Evolutionary conservation across 2,797 vertebrate species (phyloP).

Genomic region (Parambassis ranga): DNA sequence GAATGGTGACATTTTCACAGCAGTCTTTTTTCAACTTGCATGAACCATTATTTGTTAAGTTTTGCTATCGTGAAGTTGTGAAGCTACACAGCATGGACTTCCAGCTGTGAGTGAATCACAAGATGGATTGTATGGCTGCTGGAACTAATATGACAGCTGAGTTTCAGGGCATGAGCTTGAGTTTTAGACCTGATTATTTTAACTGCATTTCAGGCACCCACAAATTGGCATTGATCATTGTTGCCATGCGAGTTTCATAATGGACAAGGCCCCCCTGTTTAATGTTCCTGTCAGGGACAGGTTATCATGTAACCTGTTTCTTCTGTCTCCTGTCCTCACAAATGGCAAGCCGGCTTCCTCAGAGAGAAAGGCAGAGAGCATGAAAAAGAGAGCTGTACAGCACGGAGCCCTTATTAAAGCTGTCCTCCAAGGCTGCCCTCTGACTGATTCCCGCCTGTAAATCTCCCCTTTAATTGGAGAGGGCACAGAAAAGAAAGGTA

Average conservation of each 20-base stretch:
- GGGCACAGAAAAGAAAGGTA: conserved; percentile 67
- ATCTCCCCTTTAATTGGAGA: conserved; percentile 81
- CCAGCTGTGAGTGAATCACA: conserved; percentile 27
- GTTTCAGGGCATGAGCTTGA: conserved; percentile 43
- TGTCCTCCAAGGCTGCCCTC: conserved; percentile 76
- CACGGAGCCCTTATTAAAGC: conserved; percentile 77
- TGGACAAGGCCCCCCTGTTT: conserved; percentile 41
- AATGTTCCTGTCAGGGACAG: conserved; percentile 57
- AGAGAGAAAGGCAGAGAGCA: conserved; percentile 49
- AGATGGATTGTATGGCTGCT: conserved; percentile 52
- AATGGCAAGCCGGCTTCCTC: conserved; percentile 61
- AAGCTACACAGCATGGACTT: conserved; percentile 26
- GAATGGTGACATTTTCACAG: conserved; percentile 27
- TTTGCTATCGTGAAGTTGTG: conserved; percentile 48
- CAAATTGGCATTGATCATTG: conserved; percentile 55
- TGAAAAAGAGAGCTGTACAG: conserved; percentile 55
- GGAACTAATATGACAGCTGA: conserved; percentile 61
- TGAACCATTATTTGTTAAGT: conserved; percentile 39
- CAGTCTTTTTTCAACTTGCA: conserved; percentile 21
- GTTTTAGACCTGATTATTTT: conserved; percentile 44
- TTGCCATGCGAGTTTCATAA: conserved; percentile 51
- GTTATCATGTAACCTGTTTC: conserved; percentile 60
- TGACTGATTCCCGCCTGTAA: conserved; percentile 79
- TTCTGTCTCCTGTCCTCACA: conserved; percentile 51
- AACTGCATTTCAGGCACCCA: conserved; percentile 7